phyloP scores from a whole-genome alignment of 2,797 vertebrate genomes.

The Onychomys arenicola region DNA sequence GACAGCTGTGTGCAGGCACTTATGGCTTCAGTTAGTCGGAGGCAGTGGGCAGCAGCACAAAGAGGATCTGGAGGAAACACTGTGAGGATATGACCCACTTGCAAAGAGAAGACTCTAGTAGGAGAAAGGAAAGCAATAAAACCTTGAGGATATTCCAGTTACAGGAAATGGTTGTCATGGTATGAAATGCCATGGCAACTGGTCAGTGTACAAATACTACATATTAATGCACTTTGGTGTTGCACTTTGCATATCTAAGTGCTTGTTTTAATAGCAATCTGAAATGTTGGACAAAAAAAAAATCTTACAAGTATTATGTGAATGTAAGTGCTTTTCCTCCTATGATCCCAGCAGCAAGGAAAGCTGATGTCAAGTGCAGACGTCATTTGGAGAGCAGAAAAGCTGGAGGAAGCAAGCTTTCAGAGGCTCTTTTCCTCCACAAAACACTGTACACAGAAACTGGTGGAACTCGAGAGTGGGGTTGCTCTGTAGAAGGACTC shows the following conservation, averaged over 20 bases:
- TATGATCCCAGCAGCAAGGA: too few relatives aligned
- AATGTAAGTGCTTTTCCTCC: too few relatives aligned
- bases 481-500: too few relatives aligned
- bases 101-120: conserved; percentile 5
- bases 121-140: conserved; percentile 1
- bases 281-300: not conserved
- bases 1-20: not conserved
- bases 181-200: not conserved
- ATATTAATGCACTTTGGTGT: not conserved
- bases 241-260: not conserved
- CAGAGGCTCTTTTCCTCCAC: too few relatives aligned
- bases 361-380: too few relatives aligned
- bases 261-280: not conserved
- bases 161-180: not conserved
- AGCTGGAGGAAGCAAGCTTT: too few relatives aligned
- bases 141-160: not conserved
- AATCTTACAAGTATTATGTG: too few relatives aligned
- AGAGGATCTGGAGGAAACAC: not conserved
- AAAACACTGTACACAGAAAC: too few relatives aligned
- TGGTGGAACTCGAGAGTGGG: too few relatives aligned
- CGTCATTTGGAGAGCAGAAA: too few relatives aligned
- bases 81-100: not conserved
- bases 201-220: not conserved
- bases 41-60: too few relatives aligned
- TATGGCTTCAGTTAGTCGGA: not conserved